phyloP scores from a whole-genome alignment of 1,140 invertebrate species.

The Pissodes strobi region DNA sequence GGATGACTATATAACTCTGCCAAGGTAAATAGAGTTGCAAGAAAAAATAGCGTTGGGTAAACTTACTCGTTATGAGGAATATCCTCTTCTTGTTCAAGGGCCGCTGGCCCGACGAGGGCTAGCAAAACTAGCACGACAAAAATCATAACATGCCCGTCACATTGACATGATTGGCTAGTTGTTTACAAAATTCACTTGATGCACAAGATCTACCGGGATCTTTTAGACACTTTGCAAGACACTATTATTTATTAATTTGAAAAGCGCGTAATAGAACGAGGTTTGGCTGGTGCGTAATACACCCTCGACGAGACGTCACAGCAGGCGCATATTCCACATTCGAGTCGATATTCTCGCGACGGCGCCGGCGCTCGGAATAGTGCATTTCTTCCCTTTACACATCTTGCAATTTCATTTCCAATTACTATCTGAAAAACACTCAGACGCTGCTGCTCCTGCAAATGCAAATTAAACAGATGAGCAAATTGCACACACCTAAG shows the following conservation, averaged over 20 bases:
- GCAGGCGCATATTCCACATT: conserved; percentile 19
- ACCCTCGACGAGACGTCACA: conserved; percentile 24
- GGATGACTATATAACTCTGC: no score
- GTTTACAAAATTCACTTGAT: neutral
- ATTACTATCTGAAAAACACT: no score
- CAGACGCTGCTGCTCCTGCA: no score
- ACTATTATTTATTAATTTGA: conserved; percentile 22
- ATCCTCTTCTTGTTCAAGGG: conserved; percentile 75
- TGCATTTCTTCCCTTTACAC: no score
- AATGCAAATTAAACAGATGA: no score
- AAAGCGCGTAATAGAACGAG: conserved; percentile 10
- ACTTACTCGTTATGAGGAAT: conserved; percentile 84
- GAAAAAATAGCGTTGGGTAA: conserved; percentile 3
- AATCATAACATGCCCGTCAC: conserved; percentile 17
- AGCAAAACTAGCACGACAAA: conserved; percentile 41
- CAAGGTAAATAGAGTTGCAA: neutral
- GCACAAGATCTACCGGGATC: neutral
- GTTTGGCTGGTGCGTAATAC: conserved; percentile 30
- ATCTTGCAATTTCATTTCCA: no score
- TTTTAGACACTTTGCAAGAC: conserved; percentile 1
- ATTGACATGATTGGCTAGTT: conserved; percentile 5
- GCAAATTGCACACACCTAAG: no score
- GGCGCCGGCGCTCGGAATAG: conserved; percentile 12
- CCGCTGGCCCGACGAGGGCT: conserved; percentile 45
- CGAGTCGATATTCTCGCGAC: conserved; percentile 27